phyloP scores from a whole-genome alignment of 1,140 invertebrate species.

The Linepithema humile region DNA sequence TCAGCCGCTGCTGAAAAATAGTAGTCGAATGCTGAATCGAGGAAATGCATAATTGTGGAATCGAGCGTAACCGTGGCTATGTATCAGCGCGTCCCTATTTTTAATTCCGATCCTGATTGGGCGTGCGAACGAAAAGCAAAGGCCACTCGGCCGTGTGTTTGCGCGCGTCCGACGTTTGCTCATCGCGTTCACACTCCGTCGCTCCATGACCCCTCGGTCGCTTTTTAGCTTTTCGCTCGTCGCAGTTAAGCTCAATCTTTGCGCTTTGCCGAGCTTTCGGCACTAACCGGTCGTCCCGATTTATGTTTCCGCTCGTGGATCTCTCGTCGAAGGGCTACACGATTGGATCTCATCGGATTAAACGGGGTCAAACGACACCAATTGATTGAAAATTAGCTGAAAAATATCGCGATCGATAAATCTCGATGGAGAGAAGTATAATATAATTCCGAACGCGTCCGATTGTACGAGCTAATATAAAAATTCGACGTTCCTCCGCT shows the following conservation, averaged over 20 bases:
- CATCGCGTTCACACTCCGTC: constrained; percentile 17
- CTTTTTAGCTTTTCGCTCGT: constrained; percentile 28
- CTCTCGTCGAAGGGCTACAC: neutral
- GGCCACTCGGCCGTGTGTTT: constrained; percentile 11
- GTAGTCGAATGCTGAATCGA: neutral
- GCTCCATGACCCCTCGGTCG: neutral
- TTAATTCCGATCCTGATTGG: constrained; percentile 47
- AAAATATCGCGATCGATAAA: neutral
- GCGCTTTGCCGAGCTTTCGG: constrained; percentile 26
- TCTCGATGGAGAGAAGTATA: neutral
- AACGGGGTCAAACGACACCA: no score
- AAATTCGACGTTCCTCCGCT: no score
- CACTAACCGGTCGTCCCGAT: neutral
- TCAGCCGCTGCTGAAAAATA: constrained; percentile 17
- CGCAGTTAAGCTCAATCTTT: constrained; percentile 32
- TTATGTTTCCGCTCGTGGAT: neutral
- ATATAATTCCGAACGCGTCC: neutral
- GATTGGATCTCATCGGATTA: neutral
- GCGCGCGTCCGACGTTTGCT: constrained; percentile 48
- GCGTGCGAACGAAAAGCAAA: constrained; percentile 43
- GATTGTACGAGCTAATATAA: neutral
- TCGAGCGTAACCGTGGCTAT: constrained; percentile 45
- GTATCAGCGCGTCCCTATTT: constrained; percentile 45
- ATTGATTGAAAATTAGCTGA: no score
- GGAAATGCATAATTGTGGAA: constrained; percentile 58